phyloP scores from a whole-genome alignment of 2,888 invertebrate species.

The Phaedon cochleariae region DNA sequence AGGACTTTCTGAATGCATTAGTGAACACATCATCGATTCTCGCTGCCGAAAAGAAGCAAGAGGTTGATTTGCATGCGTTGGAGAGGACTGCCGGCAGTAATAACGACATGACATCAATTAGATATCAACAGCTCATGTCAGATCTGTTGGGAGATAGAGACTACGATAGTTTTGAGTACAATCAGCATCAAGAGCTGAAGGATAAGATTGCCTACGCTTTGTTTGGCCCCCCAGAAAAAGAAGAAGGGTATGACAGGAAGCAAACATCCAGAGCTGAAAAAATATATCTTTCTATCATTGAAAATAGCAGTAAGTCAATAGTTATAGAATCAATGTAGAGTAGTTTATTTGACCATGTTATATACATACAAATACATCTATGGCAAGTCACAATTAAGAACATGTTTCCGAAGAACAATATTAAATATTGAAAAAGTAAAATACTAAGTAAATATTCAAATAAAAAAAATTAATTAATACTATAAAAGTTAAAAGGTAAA shows the following conservation, averaged over 20 bases:
- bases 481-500: too few species aligned
- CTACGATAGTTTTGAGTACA: conserved; percentile 65
- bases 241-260: conserved; percentile 58
- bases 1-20: conserved; percentile 39
- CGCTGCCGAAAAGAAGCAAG: conserved; percentile 37
- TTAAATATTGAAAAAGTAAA: too few species aligned
- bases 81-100: conserved; percentile 26
- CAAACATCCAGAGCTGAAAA: conserved; percentile 46
- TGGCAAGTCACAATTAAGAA: too few species aligned
- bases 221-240: conserved; percentile 64
- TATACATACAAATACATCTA: too few species aligned
- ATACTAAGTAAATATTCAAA: too few species aligned
- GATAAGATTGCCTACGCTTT: conserved; percentile 68
- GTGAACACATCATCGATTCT: conserved; percentile 38
- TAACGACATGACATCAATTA: conserved; percentile 47
- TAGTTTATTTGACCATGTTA: too few species aligned
- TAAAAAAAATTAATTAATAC: too few species aligned
- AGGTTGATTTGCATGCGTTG: conserved; percentile 35
- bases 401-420: too few species aligned
- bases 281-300: conserved; percentile 48
- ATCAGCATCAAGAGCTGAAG: conserved; percentile 64
- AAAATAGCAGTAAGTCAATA: conserved; percentile 47
- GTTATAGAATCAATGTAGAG: neutral
- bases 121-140: conserved; percentile 67
- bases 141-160: conserved; percentile 68